Evolutionary conservation across 1,140 invertebrate genomes (phyloP), one percentile per base, ranked within the genome.

Genomic region (Myzus persicae): DNA sequence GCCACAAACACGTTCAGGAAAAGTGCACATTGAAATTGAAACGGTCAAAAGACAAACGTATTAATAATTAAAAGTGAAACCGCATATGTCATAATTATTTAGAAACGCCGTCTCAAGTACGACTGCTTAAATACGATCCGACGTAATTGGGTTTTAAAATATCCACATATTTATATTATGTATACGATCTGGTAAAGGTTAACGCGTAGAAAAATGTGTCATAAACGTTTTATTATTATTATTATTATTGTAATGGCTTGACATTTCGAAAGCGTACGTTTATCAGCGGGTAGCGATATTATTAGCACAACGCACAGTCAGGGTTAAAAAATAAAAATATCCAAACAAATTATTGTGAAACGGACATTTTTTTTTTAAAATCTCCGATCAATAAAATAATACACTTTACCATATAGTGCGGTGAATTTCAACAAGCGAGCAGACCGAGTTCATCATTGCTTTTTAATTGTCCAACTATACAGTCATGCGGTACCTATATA

Each of bases 61-160:
- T 48, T 48, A 67, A n/a, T 76, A n/a, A n/a, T 76, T 76, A n/a
- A 76, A 76, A n/a, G 59, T 76, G 59, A n/a, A 76, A n/a, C n/a
- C 24, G 31, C 31, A 76, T 76, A 18, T 76, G n/a, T 76, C 59
- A n/a, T 2, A 5, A 76, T 6, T n/a, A 76, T 76, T 76, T n/a
- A n/a, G 14, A n/a, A 76, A 76, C 31, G 18, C 14, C 4, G 14
- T 76, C 31, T 76, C 59, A 76, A 76, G n/a, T 14, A n/a, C n/a
- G 59, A 76, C 59, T 76, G 5, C 59, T 76, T 76, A n/a, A 76
- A 76, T 76, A 14, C 14, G 59, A 76, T 76, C 14, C 14, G 11
- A 76, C n/a, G n/a, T 76, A 14, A 76, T 76, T 76, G 59, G 14
- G 14, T 76, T n/a, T 20, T 76, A n/a, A 76, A n/a, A 76, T 76